Conservation (phyloP, 2,888 invertebrate species). For the Ceriagrion tenellum region DNA sequence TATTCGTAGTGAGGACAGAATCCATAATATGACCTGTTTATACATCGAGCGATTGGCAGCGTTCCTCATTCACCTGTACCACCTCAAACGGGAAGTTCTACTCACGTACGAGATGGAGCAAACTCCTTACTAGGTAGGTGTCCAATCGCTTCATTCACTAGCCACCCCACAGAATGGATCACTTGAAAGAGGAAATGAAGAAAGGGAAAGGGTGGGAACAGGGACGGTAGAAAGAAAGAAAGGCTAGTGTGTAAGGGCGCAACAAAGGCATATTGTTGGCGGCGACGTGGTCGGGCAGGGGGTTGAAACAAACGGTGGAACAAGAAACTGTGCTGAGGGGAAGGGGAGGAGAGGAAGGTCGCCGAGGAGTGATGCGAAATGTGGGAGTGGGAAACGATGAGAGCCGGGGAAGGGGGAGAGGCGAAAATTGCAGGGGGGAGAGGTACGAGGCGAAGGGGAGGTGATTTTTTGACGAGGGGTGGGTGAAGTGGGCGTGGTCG, state of each 20-base stretch:
- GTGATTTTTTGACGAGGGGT: not conserved
- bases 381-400: not conserved
- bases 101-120: too few relatives aligned
- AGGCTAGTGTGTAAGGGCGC: not conserved
- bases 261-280: conserved; percentile 20
- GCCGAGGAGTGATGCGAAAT: not conserved
- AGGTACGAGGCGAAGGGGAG: not conserved
- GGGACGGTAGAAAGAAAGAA: not conserved
- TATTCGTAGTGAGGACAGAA: too few relatives aligned
- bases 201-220: too few relatives aligned
- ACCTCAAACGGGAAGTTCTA: too few relatives aligned
- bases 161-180: too few relatives aligned
- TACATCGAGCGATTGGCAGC: too few relatives aligned
- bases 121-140: too few relatives aligned
- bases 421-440: not conserved
- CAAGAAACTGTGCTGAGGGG: not conserved
- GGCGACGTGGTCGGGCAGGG: not conserved
- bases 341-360: not conserved
- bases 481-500: conserved; percentile 46
- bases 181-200: too few relatives aligned
- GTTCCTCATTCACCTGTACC: too few relatives aligned
- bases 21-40: too few relatives aligned
- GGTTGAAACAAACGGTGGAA: not conserved
- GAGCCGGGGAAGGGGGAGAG: too few relatives aligned
- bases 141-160: too few relatives aligned